phyloP scores from a whole-genome alignment of 2,888 invertebrate species.

The Synanthedon tipuliformis region DNA sequence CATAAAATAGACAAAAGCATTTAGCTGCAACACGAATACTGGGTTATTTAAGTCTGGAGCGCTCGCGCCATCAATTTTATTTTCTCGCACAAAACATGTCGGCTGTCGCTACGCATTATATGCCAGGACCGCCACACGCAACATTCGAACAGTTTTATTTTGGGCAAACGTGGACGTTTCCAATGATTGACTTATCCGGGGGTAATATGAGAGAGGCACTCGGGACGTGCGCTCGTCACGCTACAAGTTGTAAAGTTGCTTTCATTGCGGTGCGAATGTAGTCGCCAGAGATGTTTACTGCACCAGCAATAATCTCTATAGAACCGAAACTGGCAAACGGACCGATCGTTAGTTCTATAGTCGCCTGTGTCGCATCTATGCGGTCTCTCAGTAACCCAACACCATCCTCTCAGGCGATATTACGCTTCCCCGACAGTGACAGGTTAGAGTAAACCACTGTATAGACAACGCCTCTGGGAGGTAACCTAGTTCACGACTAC shows the following conservation, averaged over 20 bases:
- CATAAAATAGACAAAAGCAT: conserved; percentile 66
- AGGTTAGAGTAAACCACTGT: background rate
- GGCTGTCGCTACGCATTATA: conserved; percentile 64
- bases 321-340: no score
- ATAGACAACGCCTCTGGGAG: background rate
- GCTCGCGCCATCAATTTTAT: conserved; percentile 65
- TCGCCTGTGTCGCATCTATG: background rate
- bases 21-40: conserved; percentile 57
- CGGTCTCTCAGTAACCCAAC: background rate
- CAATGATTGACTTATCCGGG: conserved; percentile 71
- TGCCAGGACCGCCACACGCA: conserved; percentile 59
- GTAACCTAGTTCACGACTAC: background rate
- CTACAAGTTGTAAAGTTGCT: conserved; percentile 4
- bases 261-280: conserved; percentile 19
- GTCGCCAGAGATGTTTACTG: conserved; percentile 7
- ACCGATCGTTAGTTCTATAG: background rate
- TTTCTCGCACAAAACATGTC: conserved; percentile 69
- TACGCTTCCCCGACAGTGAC: background rate
- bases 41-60: conserved; percentile 63
- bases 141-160: conserved; percentile 65
- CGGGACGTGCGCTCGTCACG: conserved; percentile 16
- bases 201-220: conserved; percentile 67
- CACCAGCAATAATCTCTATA: no score
- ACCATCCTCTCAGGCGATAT: background rate
- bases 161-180: conserved; percentile 60